Conservation (phyloP, 2,888 invertebrate species). For the Polia nebulosa region DNA sequence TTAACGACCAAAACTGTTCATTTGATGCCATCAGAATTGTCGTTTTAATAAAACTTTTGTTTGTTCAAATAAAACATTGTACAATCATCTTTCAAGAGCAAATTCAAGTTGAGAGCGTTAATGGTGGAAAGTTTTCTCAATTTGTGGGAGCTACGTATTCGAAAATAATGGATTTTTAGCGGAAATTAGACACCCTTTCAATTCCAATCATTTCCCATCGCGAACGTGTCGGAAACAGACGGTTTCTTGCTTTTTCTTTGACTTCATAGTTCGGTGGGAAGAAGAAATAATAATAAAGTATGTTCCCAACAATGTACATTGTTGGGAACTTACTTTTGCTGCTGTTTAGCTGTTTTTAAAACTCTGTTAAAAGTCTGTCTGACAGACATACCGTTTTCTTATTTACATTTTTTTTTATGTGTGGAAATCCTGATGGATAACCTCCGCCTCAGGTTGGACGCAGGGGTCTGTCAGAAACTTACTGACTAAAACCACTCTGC, state of each 20-base stretch:
- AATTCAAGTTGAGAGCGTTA: conserved; percentile 72
- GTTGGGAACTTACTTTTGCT: not conserved
- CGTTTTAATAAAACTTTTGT: conserved; percentile 65
- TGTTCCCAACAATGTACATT: not conserved
- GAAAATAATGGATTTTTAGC: conserved; percentile 79
- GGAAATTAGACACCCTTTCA: conserved; percentile 78
- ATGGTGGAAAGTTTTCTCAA: conserved; percentile 81
- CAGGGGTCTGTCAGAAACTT: no score
- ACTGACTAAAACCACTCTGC: no score
- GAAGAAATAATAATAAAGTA: conserved; percentile 19
- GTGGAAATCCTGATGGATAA: no score
- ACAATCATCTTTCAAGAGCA: conserved; percentile 71
- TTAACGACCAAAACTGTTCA: conserved; percentile 34
- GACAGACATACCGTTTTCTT: not conserved
- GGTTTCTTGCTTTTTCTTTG: conserved; percentile 49
- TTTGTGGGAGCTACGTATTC: conserved; percentile 72
- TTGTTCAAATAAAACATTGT: conserved; percentile 73
- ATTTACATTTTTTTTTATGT: no score
- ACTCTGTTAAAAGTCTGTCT: not conserved
- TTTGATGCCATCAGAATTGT: conserved; percentile 47
- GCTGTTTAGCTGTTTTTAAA: no score
- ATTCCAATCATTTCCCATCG: conserved; percentile 63
- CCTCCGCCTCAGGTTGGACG: no score
- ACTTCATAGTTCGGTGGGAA: conserved; percentile 5
- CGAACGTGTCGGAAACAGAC: conserved; percentile 58